These are phyloP conservation scores for Larimichthys polyactis DNA, from an alignment of 2,113 vertebrate genomes.

Conservation along the genomic window DNA sequence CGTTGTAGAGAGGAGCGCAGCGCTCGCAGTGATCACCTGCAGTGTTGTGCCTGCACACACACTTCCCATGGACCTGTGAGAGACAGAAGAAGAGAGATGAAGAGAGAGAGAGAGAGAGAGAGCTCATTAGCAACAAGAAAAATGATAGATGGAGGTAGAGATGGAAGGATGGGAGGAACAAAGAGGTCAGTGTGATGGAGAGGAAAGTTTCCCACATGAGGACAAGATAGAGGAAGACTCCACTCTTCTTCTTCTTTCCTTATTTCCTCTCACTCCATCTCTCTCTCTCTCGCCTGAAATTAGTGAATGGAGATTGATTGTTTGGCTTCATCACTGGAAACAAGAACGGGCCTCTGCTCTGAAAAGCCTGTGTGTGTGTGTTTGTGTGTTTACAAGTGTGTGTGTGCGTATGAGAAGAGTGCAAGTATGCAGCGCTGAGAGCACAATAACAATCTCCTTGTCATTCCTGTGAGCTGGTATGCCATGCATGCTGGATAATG, in stretches of 20 bases:
- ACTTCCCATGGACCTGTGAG: conserved; percentile 93
- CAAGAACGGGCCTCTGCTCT: conserved; percentile 70
- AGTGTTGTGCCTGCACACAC: conserved; percentile 97
- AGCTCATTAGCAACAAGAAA: conserved; percentile 52
- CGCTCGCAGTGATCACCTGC: conserved; percentile 92
- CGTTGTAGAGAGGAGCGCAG: conserved; percentile 92
- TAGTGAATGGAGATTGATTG: conserved; percentile 78
- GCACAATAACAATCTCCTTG: conserved; percentile 86
- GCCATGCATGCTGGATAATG: conserved; percentile 83
- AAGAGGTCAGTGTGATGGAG: conserved; percentile 64
- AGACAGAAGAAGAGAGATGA: neutral
- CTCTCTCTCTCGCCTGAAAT: conserved; percentile 57
- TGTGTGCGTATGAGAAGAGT: conserved; percentile 68
- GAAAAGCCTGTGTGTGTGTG: conserved; percentile 64
- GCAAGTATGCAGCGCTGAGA: conserved; percentile 79
- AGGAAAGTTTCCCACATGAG: conserved; percentile 41
- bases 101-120: neutral
- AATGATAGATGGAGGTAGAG: conserved; percentile 29
- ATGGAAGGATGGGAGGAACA: conserved; percentile 40
- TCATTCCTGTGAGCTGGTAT: conserved; percentile 83
- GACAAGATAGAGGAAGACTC: neutral
- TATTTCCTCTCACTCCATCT: neutral
- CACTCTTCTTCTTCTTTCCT: conserved; percentile 9
- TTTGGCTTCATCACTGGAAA: conserved; percentile 79
- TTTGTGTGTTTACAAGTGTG: conserved; percentile 48